A percentile compares a stretch with the other conserved stretches of the same genome.
These are phyloP conservation scores for Oedothorax gibbosus DNA, from an alignment of 1,140 invertebrate genomes.

Conservation along the genomic window DNA sequence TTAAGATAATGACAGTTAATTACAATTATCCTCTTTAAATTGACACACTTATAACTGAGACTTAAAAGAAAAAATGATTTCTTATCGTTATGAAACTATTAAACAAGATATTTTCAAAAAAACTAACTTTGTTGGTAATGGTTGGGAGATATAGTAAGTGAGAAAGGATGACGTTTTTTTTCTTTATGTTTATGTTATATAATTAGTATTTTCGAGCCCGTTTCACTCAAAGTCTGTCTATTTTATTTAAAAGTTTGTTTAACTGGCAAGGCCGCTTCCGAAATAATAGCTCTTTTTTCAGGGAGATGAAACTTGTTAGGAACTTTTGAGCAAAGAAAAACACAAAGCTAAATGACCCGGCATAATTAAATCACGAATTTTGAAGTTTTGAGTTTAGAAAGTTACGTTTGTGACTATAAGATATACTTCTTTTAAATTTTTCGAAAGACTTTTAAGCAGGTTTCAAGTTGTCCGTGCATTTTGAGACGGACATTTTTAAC, in stretches of 20 bases:
- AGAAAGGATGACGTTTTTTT: too few relatives aligned
- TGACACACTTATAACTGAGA: background rate
- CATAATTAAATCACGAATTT: slow-evolving; percentile 52
- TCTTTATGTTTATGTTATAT: too few relatives aligned
- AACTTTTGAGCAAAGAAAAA: background rate
- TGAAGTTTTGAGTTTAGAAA: slow-evolving; percentile 7
- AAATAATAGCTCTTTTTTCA: background rate
- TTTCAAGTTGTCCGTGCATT: slow-evolving; percentile 36
- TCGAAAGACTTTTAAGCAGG: slow-evolving; percentile 20
- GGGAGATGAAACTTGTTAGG: slow-evolving; percentile 8
- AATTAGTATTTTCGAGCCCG: too few relatives aligned
- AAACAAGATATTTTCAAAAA: too few relatives aligned
- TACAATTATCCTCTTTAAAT: slow-evolving; percentile 3
- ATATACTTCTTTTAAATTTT: slow-evolving; percentile 13
- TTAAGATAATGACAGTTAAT: slow-evolving; percentile 33
- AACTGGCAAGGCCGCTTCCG: too few relatives aligned
- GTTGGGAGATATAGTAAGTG: too few relatives aligned
- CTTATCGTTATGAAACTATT: too few relatives aligned
- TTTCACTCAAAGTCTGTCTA: too few relatives aligned
- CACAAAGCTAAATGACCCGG: slow-evolving; percentile 27
- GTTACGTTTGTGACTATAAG: background rate
- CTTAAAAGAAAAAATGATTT: slow-evolving; percentile 12
- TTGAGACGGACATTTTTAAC: slow-evolving; percentile 10
- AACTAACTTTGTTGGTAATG: too few relatives aligned
- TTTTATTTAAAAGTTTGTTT: too few relatives aligned